These are phyloP conservation scores for Axinella damicornis DNA, from an alignment of 37 sponge, comb jelly and placozoan species.

Conservation along the genomic window DNA sequence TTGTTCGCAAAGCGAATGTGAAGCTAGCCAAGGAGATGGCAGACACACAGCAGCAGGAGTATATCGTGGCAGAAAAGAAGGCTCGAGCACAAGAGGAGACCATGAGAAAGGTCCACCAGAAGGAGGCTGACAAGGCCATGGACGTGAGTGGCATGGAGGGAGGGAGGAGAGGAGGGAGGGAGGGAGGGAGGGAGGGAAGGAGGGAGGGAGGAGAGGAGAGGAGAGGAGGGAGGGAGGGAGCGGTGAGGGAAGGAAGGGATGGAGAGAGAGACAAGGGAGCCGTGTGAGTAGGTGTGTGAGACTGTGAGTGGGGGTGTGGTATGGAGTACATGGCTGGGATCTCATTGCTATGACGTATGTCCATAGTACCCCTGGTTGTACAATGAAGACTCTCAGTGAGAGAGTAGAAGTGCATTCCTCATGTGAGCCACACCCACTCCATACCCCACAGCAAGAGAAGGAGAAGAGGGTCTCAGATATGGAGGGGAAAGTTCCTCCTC, in stretches of 20 bases:
- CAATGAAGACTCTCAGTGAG: too few relatives aligned
- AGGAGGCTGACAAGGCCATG: conserved; percentile 71
- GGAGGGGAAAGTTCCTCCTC: conserved; percentile 28
- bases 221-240: not conserved
- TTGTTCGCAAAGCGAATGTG: conserved; percentile 36
- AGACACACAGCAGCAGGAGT: conserved; percentile 55
- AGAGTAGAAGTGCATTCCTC: too few relatives aligned
- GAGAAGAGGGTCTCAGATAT: conserved; percentile 35
- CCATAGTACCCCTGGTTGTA: too few relatives aligned
- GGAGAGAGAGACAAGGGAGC: not conserved
- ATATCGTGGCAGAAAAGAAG: conserved; percentile 51
- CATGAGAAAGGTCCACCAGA: conserved; percentile 71
- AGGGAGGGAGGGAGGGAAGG: not conserved
- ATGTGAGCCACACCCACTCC: too few relatives aligned
- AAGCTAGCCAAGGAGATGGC: conserved; percentile 51
- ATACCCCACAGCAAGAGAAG: conserved; percentile 39
- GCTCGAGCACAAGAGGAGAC: conserved; percentile 61
- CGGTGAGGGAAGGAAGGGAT: not conserved
- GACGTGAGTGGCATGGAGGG: conserved; percentile 22
- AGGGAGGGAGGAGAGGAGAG: not conserved
- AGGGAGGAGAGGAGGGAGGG: not conserved
- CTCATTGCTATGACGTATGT: too few relatives aligned
- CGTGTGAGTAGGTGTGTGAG: too few relatives aligned
- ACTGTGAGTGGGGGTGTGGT: too few relatives aligned
- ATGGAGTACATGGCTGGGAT: too few relatives aligned